Percentiles rank a stretch among this genome's conserved stretches.
Conservation (phyloP, 2,113 vertebrate genomes). For the Cynocephalus volans region DNA sequence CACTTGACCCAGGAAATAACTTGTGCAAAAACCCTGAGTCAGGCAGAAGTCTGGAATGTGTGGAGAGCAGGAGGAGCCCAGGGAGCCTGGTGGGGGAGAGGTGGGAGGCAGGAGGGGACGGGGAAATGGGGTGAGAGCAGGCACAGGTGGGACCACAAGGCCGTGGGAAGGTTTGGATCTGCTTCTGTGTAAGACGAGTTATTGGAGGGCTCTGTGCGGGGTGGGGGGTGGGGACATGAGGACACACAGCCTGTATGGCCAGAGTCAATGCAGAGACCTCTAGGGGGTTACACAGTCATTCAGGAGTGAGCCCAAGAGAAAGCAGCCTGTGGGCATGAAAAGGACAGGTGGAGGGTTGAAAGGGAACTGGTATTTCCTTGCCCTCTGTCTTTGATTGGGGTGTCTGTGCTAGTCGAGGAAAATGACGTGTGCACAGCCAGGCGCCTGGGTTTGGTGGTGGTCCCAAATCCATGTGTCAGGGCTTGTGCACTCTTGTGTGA, state of each 20-base stretch:
- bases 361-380: rapidly evolving
- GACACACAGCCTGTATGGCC: rapidly evolving
- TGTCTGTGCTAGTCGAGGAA: not conserved
- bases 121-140: not conserved
- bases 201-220: not conserved
- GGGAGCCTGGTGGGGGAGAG: no score
- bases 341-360: not conserved
- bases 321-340: not conserved
- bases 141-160: rapidly evolving
- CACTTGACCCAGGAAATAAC: not conserved
- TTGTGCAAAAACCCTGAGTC: not conserved
- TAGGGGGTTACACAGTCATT: rapidly evolving
- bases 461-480: no score
- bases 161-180: not conserved
- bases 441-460: not conserved
- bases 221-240: not conserved
- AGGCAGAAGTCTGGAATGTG: not conserved
- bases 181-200: not conserved
- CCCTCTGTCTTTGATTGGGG: not conserved
- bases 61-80: no score
- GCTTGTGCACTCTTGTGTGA: no score
- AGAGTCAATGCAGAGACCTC: not conserved
- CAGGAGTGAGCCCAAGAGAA: not conserved
- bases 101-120: not conserved
- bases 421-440: not conserved